A percentile compares a stretch with the other conserved stretches of the same genome.
Conservation (phyloP, 2,113 vertebrate genomes). For the Donacobius atricapilla region DNA sequence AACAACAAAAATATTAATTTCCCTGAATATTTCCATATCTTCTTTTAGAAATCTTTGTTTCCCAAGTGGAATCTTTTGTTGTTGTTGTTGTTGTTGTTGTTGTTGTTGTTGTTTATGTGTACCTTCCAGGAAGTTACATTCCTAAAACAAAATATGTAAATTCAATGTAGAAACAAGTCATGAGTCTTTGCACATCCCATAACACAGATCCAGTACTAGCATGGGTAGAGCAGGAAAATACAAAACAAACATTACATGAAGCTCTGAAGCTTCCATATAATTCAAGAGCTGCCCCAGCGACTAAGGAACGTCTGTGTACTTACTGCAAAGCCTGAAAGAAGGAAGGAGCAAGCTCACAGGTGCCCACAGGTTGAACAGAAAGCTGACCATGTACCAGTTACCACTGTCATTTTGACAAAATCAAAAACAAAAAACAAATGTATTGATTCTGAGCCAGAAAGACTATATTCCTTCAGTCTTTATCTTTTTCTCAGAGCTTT, state of each 20-base stretch:
- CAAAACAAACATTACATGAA: neutral
- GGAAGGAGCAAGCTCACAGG: neutral
- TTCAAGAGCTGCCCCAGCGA: neutral
- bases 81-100: no score
- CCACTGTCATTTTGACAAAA: neutral
- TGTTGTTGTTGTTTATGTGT: no score
- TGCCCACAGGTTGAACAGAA: neutral
- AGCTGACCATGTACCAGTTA: neutral
- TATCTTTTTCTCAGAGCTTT: neutral
- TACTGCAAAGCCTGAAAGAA: neutral
- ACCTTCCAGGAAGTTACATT: neutral
- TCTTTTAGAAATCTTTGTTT: neutral
- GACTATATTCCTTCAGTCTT: neutral
- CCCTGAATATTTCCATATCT: neutral
- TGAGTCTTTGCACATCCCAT: neutral
- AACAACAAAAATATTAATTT: neutral
- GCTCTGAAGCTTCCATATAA: neutral
- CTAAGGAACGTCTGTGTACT: neutral
- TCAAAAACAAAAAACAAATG: neutral
- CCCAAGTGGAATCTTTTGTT: no score
- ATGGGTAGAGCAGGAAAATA: neutral
- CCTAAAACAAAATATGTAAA: neutral
- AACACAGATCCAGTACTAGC: neutral
- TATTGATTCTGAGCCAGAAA: neutral
- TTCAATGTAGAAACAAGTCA: neutral